phyloP scores from a whole-genome alignment of 2,113 vertebrate genomes.

The Phrynocephalus versicolor region DNA sequence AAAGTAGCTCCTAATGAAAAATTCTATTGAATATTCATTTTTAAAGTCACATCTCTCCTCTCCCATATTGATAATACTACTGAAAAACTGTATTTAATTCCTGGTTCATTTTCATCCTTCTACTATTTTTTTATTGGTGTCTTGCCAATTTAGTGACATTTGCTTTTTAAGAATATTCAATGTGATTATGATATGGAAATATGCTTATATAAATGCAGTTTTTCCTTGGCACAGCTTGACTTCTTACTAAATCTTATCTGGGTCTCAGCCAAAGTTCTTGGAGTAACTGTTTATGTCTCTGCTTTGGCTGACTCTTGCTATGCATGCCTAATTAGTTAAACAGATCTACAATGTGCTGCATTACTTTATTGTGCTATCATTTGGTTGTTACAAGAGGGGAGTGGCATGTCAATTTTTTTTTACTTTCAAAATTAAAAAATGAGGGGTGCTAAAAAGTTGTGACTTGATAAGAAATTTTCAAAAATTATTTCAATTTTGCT shows the following conservation, averaged over 20 bases:
- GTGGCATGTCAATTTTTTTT: no score
- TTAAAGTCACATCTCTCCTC: not conserved
- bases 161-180: conserved; percentile 48
- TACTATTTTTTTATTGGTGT: conserved; percentile 20
- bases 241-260: conserved; percentile 37
- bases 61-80: not conserved
- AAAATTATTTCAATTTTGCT: no score
- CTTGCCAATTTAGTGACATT: conserved; percentile 45
- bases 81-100: conserved; percentile 11
- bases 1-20: conserved; percentile 1
- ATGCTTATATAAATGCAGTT: conserved; percentile 39
- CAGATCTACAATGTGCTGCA: not conserved
- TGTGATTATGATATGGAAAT: conserved; percentile 21
- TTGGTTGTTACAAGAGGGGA: conserved; percentile 14
- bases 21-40: not conserved
- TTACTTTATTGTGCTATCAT: conserved; percentile 14
- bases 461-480: no score
- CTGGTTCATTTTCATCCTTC: conserved; percentile 15
- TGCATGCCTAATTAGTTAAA: conserved; percentile 8
- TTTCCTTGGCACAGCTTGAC: conserved; percentile 48
- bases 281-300: conserved; percentile 36
- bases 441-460: no score
- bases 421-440: no score
- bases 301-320: not conserved
- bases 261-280: conserved; percentile 36